Conservation (phyloP, 2,113 vertebrate genomes). For the Cottus gobio region DNA sequence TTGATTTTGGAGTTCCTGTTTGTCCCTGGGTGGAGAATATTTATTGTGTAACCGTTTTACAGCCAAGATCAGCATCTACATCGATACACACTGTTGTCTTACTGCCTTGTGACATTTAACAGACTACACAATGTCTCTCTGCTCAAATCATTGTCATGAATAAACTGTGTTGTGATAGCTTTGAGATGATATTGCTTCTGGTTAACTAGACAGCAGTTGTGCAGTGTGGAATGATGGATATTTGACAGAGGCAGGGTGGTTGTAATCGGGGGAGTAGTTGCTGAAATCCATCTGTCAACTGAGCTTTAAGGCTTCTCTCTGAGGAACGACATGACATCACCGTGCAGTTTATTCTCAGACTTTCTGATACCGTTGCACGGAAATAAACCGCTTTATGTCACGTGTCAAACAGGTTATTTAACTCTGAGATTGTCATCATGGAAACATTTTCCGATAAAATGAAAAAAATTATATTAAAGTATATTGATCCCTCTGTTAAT, state of each 20-base stretch:
- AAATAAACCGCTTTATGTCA: slow-evolving; percentile 9
- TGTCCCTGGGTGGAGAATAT: slow-evolving; percentile 15
- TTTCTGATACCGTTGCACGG: neutral
- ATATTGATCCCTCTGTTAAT: neutral
- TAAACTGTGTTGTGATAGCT: slow-evolving; percentile 2
- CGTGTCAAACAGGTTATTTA: neutral
- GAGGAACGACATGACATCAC: neutral
- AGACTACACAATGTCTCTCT: neutral
- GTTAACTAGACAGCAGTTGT: slow-evolving; percentile 21
- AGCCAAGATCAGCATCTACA: slow-evolving; percentile 19
- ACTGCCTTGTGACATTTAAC: neutral
- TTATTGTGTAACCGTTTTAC: slow-evolving; percentile 37
- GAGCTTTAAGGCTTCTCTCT: slow-evolving; percentile 19
- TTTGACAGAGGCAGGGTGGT: slow-evolving; percentile 19
- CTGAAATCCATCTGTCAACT: slow-evolving; percentile 37
- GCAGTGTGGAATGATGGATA: slow-evolving; percentile 31
- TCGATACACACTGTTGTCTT: neutral
- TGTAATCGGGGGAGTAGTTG: slow-evolving; percentile 33
- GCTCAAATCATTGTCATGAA: neutral
- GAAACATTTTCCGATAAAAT: neutral
- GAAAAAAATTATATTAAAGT: neutral
- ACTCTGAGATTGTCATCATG: neutral
- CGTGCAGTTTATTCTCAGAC: slow-evolving; percentile 9
- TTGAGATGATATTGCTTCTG: slow-evolving; percentile 1
- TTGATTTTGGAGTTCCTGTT: slow-evolving; percentile 50